These are phyloP conservation scores for Drosophila sp. DNA, from an alignment of 1,140 invertebrate species.

Conservation along the genomic window DNA sequence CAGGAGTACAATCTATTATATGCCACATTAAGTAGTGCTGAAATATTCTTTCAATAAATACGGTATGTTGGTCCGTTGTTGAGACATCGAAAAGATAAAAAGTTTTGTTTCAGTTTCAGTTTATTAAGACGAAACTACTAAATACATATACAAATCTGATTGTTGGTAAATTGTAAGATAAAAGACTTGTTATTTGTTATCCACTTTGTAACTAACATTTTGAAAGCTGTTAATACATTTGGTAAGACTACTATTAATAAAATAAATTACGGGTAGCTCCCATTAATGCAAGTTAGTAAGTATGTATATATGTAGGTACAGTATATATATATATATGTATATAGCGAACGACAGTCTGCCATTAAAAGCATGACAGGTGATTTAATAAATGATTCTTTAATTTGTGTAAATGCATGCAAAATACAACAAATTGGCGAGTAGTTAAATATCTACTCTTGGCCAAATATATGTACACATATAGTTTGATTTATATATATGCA, in stretches of 20 bases:
- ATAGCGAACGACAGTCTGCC: background rate
- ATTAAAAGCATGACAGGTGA: background rate
- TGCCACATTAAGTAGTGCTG: constrained; percentile 96
- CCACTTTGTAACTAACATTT: constrained; percentile 20
- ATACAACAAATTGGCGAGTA: constrained; percentile 32
- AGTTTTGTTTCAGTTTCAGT: constrained; percentile 32
- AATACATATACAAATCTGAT: constrained; percentile 16
- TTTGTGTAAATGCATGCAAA: constrained; percentile 45
- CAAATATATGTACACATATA: background rate
- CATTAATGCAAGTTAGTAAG: constrained; percentile 17
- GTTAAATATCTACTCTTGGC: background rate
- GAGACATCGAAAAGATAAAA: background rate
- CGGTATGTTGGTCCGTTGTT: background rate
- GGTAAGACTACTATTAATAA: constrained; percentile 20
- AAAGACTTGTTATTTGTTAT: constrained; percentile 39
- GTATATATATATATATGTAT: background rate
- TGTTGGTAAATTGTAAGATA: constrained; percentile 38
- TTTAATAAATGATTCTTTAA: constrained; percentile 3
- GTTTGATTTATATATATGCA: background rate
- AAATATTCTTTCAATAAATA: constrained; percentile 93
- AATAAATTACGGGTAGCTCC: background rate
- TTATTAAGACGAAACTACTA: constrained; percentile 74
- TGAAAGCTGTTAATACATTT: constrained; percentile 16
- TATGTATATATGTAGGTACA: background rate
- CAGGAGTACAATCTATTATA: constrained; percentile 96